Conservation (phyloP, 2,113 vertebrate genomes). For the Charina bottae region DNA sequence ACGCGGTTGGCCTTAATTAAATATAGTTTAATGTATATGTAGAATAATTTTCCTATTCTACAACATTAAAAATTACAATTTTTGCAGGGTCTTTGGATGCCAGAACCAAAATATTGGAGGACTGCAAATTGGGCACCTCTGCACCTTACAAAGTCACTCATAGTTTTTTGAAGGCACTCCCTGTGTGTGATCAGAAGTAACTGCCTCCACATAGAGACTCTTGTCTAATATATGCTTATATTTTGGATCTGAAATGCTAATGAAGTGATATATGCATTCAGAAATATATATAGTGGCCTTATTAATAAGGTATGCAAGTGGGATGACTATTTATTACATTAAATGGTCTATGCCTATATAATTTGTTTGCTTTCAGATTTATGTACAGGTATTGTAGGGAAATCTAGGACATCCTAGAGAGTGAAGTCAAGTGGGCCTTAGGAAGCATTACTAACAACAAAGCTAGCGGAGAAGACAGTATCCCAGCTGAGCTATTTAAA, state of each 20-base stretch:
- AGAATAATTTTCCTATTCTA: not conserved
- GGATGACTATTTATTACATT: not conserved
- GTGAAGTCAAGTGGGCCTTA: no score
- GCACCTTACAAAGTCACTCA: not conserved
- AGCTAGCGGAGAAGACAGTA: no score
- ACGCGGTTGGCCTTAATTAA: not conserved
- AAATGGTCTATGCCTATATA: not conserved
- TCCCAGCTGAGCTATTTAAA: no score
- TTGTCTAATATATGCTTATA: conserved; percentile 12
- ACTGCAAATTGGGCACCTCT: not conserved
- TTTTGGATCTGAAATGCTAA: not conserved
- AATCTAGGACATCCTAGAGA: no score
- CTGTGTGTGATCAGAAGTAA: not conserved
- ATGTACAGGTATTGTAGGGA: not conserved
- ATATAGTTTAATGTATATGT: not conserved
- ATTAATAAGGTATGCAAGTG: not conserved
- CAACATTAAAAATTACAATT: not conserved
- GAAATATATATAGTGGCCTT: not conserved
- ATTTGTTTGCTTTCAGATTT: not conserved
- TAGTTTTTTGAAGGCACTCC: not conserved
- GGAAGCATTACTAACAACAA: no score
- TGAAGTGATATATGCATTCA: not conserved
- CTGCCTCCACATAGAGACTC: no score
- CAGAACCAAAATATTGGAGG: not conserved
- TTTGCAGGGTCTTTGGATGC: not conserved